Evolutionary conservation across 2,113 vertebrate species (phyloP).

Genomic region (Ia io): DNA sequence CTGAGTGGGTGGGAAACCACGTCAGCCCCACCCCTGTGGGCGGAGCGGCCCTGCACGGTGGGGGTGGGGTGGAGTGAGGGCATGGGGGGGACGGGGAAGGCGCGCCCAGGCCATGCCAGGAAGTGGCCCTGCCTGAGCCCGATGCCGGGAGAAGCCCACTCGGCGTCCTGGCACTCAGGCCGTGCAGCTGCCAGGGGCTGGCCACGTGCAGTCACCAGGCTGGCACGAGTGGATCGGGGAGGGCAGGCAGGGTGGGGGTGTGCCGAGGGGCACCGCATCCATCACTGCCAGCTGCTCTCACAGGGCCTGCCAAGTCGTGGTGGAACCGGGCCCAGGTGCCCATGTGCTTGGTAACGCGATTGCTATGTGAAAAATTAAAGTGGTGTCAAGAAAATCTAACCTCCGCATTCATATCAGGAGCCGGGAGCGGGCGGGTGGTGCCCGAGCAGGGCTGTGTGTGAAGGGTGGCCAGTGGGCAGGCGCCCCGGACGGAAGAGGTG

Average conservation of each 20-base stretch:
- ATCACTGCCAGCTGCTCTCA: slow-evolving; percentile 75
- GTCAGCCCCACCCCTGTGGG: background rate
- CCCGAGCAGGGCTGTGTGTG: background rate
- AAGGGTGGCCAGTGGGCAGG: slow-evolving; percentile 63
- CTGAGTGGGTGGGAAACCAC: background rate
- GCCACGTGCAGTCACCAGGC: slow-evolving; percentile 77
- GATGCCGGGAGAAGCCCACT: slow-evolving; percentile 52
- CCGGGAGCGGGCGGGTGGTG: background rate
- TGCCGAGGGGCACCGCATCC: slow-evolving; percentile 75
- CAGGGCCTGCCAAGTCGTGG: slow-evolving; percentile 78
- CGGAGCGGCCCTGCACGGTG: accelerated
- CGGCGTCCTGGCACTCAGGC: slow-evolving; percentile 80
- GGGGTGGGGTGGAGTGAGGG: no score
- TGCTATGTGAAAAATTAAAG: slow-evolving; percentile 84
- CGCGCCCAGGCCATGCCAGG: slow-evolving; percentile 71
- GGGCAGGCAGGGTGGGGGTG: slow-evolving; percentile 62
- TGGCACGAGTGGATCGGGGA: slow-evolving; percentile 71
- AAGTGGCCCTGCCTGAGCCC: slow-evolving; percentile 66
- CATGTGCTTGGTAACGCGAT: slow-evolving; percentile 80
- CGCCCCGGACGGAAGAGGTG: slow-evolving; percentile 40
- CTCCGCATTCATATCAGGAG: slow-evolving; percentile 33
- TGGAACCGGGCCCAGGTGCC: slow-evolving; percentile 83
- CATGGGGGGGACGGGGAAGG: no score
- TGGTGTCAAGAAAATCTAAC: slow-evolving; percentile 60
- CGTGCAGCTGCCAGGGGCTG: slow-evolving; percentile 80